phyloP scores from a whole-genome alignment of 2,888 invertebrate species.

The Branchipolynoe longqiensis region DNA sequence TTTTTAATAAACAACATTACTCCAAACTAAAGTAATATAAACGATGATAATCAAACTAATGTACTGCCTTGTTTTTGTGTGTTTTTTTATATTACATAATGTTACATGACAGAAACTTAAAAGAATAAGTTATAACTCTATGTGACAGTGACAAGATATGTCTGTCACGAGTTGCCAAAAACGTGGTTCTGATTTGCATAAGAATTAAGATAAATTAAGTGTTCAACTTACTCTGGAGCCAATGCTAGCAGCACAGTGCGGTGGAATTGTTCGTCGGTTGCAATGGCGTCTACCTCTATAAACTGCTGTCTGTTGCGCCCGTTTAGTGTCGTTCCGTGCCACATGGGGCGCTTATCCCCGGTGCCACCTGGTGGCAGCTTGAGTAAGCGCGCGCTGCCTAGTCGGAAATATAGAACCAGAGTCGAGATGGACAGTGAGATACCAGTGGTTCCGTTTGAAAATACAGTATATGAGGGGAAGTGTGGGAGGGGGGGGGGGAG shows the following conservation, averaged over 20 bases:
- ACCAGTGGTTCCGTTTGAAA: no score
- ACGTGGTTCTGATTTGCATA: neutral
- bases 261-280: slow-evolving; percentile 58
- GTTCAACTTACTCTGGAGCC: slow-evolving; percentile 42
- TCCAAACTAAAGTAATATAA: no score
- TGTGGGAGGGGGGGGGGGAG: no score
- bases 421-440: no score
- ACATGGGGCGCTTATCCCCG: neutral
- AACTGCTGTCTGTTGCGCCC: slow-evolving; percentile 59
- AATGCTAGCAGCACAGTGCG: slow-evolving; percentile 6
- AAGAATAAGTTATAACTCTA: neutral
- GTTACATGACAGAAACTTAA: neutral
- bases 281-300: slow-evolving; percentile 63
- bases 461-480: no score
- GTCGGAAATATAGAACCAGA: no score
- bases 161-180: no score
- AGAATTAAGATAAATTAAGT: neutral
- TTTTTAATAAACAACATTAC: no score
- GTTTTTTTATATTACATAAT: neutral
- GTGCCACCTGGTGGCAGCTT: neutral
- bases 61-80: no score
- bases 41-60: no score
- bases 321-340: slow-evolving; percentile 53
- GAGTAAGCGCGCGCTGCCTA: neutral
- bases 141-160: neutral